Percentiles rank a stretch among this genome's conserved stretches.
Conservation (phyloP, 2,888 invertebrate genomes). For the Cosmopolites sordidus region DNA sequence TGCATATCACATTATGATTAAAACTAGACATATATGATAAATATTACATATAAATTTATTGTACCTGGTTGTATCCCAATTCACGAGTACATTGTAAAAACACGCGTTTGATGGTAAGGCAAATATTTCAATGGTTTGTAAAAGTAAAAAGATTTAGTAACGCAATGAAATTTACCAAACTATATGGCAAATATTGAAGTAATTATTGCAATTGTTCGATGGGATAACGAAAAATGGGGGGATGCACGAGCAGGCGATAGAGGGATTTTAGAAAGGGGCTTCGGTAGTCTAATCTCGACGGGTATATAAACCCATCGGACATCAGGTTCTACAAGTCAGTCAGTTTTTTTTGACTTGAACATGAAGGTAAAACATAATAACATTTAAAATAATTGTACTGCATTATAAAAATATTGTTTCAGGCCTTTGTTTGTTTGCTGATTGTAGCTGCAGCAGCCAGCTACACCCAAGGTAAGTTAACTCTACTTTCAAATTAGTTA, state of each 20-base stretch:
- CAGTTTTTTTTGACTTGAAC: slow-evolving; percentile 22
- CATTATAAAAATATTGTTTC: too few relatives aligned
- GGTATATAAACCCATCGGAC: slow-evolving; percentile 17
- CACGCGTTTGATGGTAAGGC: too few relatives aligned
- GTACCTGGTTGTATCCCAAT: too few relatives aligned
- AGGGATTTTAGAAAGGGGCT: slow-evolving; percentile 22
- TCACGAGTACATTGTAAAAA: too few relatives aligned
- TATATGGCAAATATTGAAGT: slow-evolving; percentile 6
- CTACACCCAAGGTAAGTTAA: slow-evolving; percentile 26
- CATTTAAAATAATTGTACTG: too few relatives aligned
- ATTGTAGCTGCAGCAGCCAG: slow-evolving; percentile 34
- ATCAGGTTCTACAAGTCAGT: slow-evolving; percentile 23
- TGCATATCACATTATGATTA: too few relatives aligned
- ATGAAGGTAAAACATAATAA: slow-evolving; percentile 28
- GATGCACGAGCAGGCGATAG: slow-evolving; percentile 11
- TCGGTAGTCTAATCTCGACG: slow-evolving; percentile 11
- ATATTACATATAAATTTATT: too few relatives aligned
- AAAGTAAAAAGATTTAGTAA: too few relatives aligned
- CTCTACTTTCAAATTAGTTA: too few relatives aligned
- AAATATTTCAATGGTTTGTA: too few relatives aligned
- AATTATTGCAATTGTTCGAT: slow-evolving; percentile 20
- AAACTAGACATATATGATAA: too few relatives aligned
- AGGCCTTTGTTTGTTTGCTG: slow-evolving; percentile 40
- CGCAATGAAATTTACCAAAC: slow-evolving; percentile 12
- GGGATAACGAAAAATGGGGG: slow-evolving; percentile 14